phyloP scores from a whole-genome alignment of 2,113 vertebrate genomes.

The Otus sunia region DNA sequence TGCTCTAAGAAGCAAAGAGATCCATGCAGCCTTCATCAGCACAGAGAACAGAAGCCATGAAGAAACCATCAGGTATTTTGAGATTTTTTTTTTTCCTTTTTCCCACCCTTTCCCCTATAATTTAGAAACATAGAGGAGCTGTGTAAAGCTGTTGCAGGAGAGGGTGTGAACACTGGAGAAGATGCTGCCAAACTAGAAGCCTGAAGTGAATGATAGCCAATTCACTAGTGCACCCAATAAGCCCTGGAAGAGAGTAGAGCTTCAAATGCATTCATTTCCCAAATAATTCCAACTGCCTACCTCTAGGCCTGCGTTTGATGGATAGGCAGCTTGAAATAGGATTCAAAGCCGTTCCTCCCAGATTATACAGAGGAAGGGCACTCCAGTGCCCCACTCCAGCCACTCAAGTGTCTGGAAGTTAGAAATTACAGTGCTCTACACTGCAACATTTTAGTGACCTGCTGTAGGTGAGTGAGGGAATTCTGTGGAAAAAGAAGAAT shows the following conservation, averaged over 20 bases:
- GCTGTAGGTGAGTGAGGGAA: background rate
- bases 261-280: background rate
- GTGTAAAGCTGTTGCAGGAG: background rate
- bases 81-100: background rate
- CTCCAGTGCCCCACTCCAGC: background rate
- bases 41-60: constrained; percentile 88
- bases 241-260: background rate
- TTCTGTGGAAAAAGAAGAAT: background rate
- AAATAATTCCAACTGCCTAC: background rate
- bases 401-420: background rate
- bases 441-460: background rate
- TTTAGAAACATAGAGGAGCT: background rate
- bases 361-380: background rate
- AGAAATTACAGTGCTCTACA: background rate
- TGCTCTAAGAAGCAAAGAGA: constrained; percentile 78
- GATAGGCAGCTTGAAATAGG: background rate
- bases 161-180: background rate
- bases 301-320: background rate
- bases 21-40: constrained; percentile 87
- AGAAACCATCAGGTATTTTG: constrained; percentile 82
- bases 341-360: background rate
- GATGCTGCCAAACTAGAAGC: background rate
- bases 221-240: background rate
- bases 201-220: background rate
- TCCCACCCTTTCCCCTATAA: background rate